These are phyloP conservation scores for Pangasius krempfi DNA, from an alignment of 2,797 vertebrate genomes.

Conservation along the genomic window DNA sequence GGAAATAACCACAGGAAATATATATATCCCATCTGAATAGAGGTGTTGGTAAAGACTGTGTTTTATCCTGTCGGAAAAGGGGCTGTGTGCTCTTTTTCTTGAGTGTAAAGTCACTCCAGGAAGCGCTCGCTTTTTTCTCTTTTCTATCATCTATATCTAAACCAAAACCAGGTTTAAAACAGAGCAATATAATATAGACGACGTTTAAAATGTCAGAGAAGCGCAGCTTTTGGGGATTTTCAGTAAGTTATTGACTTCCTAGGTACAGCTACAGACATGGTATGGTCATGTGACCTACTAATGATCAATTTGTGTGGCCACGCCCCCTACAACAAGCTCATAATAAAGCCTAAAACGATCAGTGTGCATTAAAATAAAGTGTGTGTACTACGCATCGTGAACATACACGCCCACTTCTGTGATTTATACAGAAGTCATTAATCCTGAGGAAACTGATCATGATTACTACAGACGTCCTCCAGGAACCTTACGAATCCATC, in stretches of 20 bases:
- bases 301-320: neutral
- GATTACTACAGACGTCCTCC: neutral
- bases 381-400: neutral
- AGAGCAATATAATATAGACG: too few species aligned
- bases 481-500: neutral
- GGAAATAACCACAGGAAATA: neutral
- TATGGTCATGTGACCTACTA: neutral
- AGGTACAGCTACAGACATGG: neutral
- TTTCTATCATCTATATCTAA: neutral
- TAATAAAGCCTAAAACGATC: neutral
- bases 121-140: neutral
- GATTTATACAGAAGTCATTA: neutral
- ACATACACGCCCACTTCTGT: neutral
- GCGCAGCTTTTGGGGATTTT: too few species aligned
- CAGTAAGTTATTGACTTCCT: neutral
- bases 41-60: too few species aligned
- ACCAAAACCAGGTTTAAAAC: neutral
- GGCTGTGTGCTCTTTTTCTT: neutral
- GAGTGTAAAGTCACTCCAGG: neutral
- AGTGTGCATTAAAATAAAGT: neutral
- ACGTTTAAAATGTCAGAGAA: too few species aligned
- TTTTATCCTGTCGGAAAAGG: neutral
- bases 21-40: neutral
- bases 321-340: neutral
- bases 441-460: too few species aligned